Conservation (phyloP, 2,797 vertebrate species). For the Euthynnus affinis region DNA sequence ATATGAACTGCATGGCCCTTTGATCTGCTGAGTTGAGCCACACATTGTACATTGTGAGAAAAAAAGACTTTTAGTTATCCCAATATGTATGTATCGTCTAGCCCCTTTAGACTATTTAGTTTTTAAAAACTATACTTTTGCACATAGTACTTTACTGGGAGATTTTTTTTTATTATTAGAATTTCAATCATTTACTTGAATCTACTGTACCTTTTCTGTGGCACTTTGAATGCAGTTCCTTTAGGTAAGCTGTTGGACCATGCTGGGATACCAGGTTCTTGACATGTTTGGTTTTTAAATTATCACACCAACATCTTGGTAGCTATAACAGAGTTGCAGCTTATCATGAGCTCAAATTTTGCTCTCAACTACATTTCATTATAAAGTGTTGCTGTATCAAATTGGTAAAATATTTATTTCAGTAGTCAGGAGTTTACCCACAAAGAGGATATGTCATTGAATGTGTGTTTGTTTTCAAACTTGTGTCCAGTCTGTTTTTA, state of each 20-base stretch:
- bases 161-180: conserved; percentile 25
- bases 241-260: conserved; percentile 54
- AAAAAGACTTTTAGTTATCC: conserved; percentile 29
- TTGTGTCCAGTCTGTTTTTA: conserved; percentile 54
- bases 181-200: conserved; percentile 63
- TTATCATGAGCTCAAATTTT: conserved; percentile 8
- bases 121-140: conserved; percentile 59
- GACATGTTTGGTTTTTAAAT: background rate
- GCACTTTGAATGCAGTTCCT: conserved; percentile 70
- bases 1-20: conserved; percentile 32
- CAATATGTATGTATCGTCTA: conserved; percentile 35
- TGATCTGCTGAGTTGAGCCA: conserved; percentile 71
- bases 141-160: conserved; percentile 58
- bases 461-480: conserved; percentile 52
- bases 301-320: conserved; percentile 4
- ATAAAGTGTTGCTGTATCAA: conserved; percentile 19
- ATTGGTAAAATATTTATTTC: conserved; percentile 27
- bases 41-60: conserved; percentile 20
- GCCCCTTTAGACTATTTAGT: conserved; percentile 31
- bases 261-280: conserved; percentile 18
- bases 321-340: conserved; percentile 15
- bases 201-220: conserved; percentile 57
- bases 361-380: conserved; percentile 18
- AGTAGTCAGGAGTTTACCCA: conserved; percentile 3
- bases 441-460: conserved; percentile 38